These are phyloP conservation scores for Sylvicapra grimmia DNA, from an alignment of 2,113 vertebrate genomes.

Conservation along the genomic window DNA sequence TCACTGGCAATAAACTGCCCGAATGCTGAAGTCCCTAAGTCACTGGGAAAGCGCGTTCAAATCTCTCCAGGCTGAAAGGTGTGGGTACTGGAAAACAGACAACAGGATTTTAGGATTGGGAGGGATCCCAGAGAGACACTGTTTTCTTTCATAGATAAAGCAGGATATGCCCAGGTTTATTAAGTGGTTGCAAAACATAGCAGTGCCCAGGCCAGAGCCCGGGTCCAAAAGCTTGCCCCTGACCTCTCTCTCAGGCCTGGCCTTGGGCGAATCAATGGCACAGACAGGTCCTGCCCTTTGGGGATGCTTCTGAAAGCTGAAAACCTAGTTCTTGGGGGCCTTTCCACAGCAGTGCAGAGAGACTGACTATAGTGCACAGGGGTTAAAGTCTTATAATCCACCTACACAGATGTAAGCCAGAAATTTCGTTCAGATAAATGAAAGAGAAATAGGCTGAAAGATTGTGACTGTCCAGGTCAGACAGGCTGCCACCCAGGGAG, in stretches of 20 bases:
- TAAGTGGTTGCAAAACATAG: neutral
- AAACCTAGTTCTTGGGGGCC: neutral
- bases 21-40: neutral
- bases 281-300: neutral
- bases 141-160: neutral
- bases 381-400: slow-evolving; percentile 9
- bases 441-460: slow-evolving; percentile 43
- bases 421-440: slow-evolving; percentile 16
- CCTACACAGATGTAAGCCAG: neutral
- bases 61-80: neutral
- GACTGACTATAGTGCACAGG: neutral
- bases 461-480: slow-evolving; percentile 8
- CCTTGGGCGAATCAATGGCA: neutral
- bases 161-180: neutral
- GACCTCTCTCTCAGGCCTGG: neutral
- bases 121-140: neutral
- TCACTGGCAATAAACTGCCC: too few species aligned
- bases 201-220: neutral
- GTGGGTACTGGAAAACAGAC: neutral
- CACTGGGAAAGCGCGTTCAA: neutral
- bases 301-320: neutral
- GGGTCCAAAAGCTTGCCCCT: fast-evolving
- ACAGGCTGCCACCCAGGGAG: neutral
- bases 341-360: neutral
- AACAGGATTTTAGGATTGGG: neutral